Evolutionary conservation across 2,888 invertebrate genomes (phyloP), one percentile per base, ranked within the genome.

Genomic region (Agonopterix arenella): DNA sequence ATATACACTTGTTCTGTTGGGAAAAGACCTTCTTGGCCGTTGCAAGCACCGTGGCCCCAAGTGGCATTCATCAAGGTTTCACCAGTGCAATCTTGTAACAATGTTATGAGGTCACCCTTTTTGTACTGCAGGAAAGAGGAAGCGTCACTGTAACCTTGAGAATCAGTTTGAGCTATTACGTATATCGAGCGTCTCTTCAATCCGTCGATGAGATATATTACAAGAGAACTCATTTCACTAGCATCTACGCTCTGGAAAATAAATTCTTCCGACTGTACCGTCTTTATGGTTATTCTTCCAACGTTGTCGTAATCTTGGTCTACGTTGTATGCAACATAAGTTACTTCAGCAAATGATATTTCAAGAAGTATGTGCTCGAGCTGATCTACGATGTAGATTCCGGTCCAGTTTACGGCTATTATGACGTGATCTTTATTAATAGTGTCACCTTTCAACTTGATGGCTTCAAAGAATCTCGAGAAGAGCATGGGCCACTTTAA

Each of bases 401-500:
- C 98, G 0, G 95, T 96, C 93, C 97, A 97, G 80, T 98, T 98
- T 3, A 98, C 93, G 2, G 98, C 98, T 56, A 98, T 93, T 49
- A 98, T 96, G 13, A 97, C 92, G 62, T 96, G 93, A 61, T 93
- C 91, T 60, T 91, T 92, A 7, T 90, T 86, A 7, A 94, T 88
- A 36, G 90, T 88, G 0, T 93, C 93, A 0, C 95, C 95, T 54
- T 93, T 92, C 45, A 92, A 80, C 71, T 94, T 94, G n/a, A 94
- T 90, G 0, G 96, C 97, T 86, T 98, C 98, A 70, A 95, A 98
- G 78, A 98, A 98, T 69, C 96, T 91, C 0, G 98, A 98, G 79
- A 98, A 98, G 5, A 98, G 86, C 77, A 98, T 93, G 0, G 98
- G 97, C 98, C 98, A 98, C 62, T 96, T 96, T 55, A 95, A 89